Evolutionary conservation across 1,140 invertebrate species (phyloP).

Genomic region (Pantala flavescens): DNA sequence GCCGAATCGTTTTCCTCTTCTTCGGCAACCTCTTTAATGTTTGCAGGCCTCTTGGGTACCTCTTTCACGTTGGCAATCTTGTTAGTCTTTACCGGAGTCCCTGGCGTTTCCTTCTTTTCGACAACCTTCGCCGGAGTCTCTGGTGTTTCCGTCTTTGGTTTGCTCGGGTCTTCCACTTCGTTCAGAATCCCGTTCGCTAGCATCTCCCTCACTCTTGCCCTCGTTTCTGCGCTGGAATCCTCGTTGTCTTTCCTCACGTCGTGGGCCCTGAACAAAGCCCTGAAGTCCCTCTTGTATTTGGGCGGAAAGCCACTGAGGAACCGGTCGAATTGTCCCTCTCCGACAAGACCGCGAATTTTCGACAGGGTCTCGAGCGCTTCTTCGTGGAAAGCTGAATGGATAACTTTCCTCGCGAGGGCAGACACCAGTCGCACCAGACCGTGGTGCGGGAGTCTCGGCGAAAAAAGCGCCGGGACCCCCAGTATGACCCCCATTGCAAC

Average conservation of each 20-base stretch:
- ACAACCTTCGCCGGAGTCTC: slow-evolving; percentile 17
- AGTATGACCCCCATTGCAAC: slow-evolving; percentile 54
- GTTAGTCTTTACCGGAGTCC: too few species aligned
- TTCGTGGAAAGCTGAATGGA: slow-evolving; percentile 54
- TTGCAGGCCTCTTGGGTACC: background rate
- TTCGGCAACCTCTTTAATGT: background rate
- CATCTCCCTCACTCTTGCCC: slow-evolving; percentile 14
- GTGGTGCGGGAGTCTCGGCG: slow-evolving; percentile 31
- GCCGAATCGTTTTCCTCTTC: slow-evolving; percentile 4
- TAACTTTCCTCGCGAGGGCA: slow-evolving; percentile 50
- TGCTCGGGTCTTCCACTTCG: background rate
- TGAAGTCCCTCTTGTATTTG: slow-evolving; percentile 49
- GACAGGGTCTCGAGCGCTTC: slow-evolving; percentile 51
- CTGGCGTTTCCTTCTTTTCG: slow-evolving; percentile 15
- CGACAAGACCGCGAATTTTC: slow-evolving; percentile 53
- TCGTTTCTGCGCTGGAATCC: slow-evolving; percentile 12
- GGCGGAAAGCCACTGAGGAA: slow-evolving; percentile 29
- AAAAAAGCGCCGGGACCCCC: slow-evolving; percentile 51
- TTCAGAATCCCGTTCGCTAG: background rate
- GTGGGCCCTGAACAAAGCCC: slow-evolving; percentile 38
- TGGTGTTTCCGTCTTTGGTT: background rate
- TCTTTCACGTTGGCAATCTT: background rate
- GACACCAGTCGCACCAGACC: slow-evolving; percentile 35
- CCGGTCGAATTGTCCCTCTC: slow-evolving; percentile 47
- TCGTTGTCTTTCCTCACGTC: slow-evolving; percentile 2